These are phyloP conservation scores for Lutjanus argentimaculatus DNA, from an alignment of 2,797 vertebrate genomes.

Conservation along the genomic window DNA sequence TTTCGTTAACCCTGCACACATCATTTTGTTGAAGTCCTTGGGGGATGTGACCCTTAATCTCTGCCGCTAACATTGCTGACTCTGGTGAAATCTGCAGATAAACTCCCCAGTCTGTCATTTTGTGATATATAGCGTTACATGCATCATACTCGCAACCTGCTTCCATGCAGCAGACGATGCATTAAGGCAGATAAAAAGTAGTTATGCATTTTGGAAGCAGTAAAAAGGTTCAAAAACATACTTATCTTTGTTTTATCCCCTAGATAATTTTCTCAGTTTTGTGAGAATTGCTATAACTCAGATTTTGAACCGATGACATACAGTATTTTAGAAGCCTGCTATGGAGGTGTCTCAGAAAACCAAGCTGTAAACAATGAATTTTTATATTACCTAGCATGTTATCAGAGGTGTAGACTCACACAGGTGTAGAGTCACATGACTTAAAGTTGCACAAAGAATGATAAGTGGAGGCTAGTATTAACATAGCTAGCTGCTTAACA, in stretches of 20 bases:
- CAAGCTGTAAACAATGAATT: neutral
- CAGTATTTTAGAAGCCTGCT: no score
- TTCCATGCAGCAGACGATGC: conserved; percentile 26
- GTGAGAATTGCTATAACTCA: no score
- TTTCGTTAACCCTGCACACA: conserved; percentile 32
- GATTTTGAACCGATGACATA: no score
- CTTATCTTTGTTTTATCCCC: no score
- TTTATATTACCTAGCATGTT: neutral
- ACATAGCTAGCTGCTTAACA: no score
- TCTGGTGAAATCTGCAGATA: conserved; percentile 51
- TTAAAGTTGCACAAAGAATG: no score
- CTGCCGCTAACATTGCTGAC: conserved; percentile 50
- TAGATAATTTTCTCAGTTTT: no score
- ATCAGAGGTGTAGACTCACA: no score
- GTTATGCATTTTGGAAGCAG: neutral
- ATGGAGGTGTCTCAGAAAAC: no score
- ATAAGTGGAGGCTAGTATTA: no score
- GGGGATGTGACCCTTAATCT: conserved; percentile 51
- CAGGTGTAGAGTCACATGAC: no score
- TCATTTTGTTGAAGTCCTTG: conserved; percentile 32
- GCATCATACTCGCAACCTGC: conserved; percentile 37
- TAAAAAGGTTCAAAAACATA: neutral
- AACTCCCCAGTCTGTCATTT: conserved; percentile 51
- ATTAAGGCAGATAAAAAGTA: conserved; percentile 16
- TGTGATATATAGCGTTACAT: conserved; percentile 42